Evolutionary conservation across 2,888 invertebrate genomes (phyloP).

Genomic region (Coenonympha arcania): DNA sequence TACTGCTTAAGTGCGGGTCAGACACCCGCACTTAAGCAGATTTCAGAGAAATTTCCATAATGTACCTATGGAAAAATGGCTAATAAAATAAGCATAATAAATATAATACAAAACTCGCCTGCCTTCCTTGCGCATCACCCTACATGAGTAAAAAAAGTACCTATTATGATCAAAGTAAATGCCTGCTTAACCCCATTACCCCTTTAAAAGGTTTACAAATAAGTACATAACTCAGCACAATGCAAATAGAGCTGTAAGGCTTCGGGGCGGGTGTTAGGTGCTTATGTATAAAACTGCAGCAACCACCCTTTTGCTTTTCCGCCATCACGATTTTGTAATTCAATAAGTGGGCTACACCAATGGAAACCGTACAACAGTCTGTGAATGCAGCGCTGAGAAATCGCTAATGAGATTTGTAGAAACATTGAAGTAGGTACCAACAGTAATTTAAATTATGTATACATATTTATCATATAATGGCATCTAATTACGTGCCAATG

Average conservation of each 20-base stretch:
- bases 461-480: too few relatives aligned
- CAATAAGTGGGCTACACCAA: conserved; percentile 48
- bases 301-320: conserved; percentile 48
- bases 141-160: too few relatives aligned
- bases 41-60: too few relatives aligned
- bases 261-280: conserved; percentile 9
- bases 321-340: conserved; percentile 66
- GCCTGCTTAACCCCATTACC: conserved; percentile 31
- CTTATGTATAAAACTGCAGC: conserved; percentile 13
- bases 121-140: too few relatives aligned
- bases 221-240: conserved; percentile 2
- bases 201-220: conserved; percentile 26
- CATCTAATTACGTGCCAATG: too few relatives aligned
- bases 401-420: conserved; percentile 56
- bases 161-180: conserved; percentile 2
- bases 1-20: too few relatives aligned
- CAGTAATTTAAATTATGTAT: too few relatives aligned
- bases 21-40: too few relatives aligned
- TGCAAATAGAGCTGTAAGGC: conserved; percentile 28
- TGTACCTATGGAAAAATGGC: too few relatives aligned
- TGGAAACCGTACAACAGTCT: conserved; percentile 62
- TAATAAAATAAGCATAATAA: too few relatives aligned
- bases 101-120: too few relatives aligned
- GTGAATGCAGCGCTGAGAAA: conserved; percentile 52
- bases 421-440: too few relatives aligned